Evolutionary conservation across 2,797 vertebrate species (phyloP).

Genomic region (Austrolebias charrua): DNA sequence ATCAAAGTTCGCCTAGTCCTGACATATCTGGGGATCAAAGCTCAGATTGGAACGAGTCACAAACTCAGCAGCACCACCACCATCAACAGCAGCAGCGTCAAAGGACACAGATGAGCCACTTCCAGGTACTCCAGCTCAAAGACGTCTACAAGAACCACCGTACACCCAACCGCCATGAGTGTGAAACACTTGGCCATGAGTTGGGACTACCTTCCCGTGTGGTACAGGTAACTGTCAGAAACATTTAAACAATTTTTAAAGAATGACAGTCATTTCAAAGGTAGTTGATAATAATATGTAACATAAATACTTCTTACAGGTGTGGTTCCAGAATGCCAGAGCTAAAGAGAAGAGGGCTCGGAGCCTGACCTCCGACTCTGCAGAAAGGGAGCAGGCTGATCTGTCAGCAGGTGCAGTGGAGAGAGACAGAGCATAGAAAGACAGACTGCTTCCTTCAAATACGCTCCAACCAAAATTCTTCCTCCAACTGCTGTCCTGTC

Average conservation of each 20-base stretch:
- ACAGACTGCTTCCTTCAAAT: conserved; percentile 87
- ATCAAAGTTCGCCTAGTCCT: conserved; percentile 90
- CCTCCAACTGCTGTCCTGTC: conserved; percentile 73
- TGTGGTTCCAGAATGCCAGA: conserved; percentile 99
- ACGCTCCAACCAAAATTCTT: conserved; percentile 83
- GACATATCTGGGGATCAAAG: conserved; percentile 87
- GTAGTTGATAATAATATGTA: conserved; percentile 9
- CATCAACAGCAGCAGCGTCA: conserved; percentile 85
- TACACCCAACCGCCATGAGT: conserved; percentile 97
- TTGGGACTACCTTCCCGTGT: conserved; percentile 98
- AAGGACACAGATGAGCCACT: conserved; percentile 98
- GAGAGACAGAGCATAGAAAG: conserved; percentile 91
- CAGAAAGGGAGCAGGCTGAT: conserved; percentile 74
- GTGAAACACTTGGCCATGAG: conserved; percentile 95
- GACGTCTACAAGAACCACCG: conserved; percentile 97
- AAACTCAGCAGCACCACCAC: conserved; percentile 78
- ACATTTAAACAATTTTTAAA: not conserved
- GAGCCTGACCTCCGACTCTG: conserved; percentile 73
- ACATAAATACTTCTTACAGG: conserved; percentile 60
- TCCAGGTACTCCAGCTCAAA: conserved; percentile 96
- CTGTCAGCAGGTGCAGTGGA: conserved; percentile 75
- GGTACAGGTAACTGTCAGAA: conserved; percentile 84
- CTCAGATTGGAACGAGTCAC: conserved; percentile 87
- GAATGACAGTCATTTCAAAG: not conserved
- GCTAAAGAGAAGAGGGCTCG: conserved; percentile 98